These are phyloP conservation scores for Teleopsis dalmanni DNA, from an alignment of 1,140 invertebrate genomes.

Conservation along the genomic window DNA sequence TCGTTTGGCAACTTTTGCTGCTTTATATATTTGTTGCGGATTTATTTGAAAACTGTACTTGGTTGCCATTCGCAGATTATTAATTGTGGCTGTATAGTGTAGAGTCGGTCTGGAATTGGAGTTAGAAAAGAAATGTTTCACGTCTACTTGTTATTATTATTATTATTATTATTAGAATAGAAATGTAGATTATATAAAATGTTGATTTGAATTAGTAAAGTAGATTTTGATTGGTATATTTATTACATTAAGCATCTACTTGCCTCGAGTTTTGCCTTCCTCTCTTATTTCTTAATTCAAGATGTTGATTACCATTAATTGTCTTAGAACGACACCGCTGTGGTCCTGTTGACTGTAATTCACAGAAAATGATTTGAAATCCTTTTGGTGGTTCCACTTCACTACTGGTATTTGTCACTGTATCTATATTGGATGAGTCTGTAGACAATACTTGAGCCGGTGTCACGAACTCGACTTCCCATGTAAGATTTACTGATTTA, in stretches of 20 bases:
- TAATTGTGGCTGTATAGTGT: constrained; percentile 51
- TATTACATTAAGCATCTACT: no score
- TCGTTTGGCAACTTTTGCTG: constrained; percentile 29
- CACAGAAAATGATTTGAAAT: constrained; percentile 65
- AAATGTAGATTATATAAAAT: no score
- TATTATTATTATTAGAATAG: no score
- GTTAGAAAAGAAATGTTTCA: no score
- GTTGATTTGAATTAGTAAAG: no score
- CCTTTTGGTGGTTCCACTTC: constrained; percentile 34
- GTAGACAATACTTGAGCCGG: constrained; percentile 6
- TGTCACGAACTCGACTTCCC: constrained; percentile 50
- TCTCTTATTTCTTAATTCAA: constrained; percentile 3
- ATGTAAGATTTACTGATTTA: constrained; percentile 58
- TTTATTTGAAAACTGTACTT: constrained; percentile 69
- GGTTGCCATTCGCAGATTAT: constrained; percentile 64
- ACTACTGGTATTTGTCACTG: constrained; percentile 13
- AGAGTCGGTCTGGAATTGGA: constrained; percentile 9
- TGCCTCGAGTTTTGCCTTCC: constrained; percentile 2
- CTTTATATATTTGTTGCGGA: constrained; percentile 37
- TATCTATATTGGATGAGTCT: constrained; percentile 3
- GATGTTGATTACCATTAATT: constrained; percentile 43
- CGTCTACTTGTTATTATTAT: no score
- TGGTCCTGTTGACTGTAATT: constrained; percentile 65
- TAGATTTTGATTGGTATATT: no score
- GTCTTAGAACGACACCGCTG: constrained; percentile 60